Percentiles rank a stretch among this genome's conserved stretches.
Conservation (phyloP, 2,888 invertebrate genomes). For the Epinotia demarniana region DNA sequence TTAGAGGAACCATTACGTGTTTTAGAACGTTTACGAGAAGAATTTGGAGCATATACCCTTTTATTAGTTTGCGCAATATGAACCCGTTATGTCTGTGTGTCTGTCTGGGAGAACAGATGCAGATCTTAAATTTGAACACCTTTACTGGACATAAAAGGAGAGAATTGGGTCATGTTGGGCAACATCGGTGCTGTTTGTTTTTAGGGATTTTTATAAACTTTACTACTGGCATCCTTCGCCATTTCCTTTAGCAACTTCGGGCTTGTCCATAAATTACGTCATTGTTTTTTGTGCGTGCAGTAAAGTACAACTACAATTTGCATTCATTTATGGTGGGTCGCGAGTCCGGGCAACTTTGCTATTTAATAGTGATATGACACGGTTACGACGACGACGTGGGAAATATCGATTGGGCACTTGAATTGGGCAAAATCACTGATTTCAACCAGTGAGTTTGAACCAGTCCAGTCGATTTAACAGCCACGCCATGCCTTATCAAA, state of each 20-base stretch:
- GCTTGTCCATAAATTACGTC: too few relatives aligned
- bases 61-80: conserved; percentile 62
- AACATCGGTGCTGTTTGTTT: conserved; percentile 2
- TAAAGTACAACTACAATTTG: too few relatives aligned
- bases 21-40: conserved; percentile 63
- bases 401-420: too few relatives aligned
- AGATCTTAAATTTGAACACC: conserved; percentile 59
- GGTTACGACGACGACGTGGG: too few relatives aligned
- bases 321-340: too few relatives aligned
- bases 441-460: too few relatives aligned
- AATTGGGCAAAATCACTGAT: too few relatives aligned
- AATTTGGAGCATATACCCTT: conserved; percentile 63
- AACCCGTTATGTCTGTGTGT: conserved; percentile 54
- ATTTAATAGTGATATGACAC: too few relatives aligned
- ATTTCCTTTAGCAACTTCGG: neutral
- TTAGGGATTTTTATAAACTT: neutral
- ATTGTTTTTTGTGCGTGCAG: too few relatives aligned
- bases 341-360: too few relatives aligned
- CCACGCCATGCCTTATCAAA: too few relatives aligned
- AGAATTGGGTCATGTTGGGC: conserved; percentile 46
- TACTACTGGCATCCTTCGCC: neutral
- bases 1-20: conserved; percentile 31
- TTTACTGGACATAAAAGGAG: conserved; percentile 62
- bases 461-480: too few relatives aligned
- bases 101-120: conserved; percentile 74